phyloP scores from a whole-genome alignment of 2,797 vertebrate species.

The Percopsis omiscomaycus region DNA sequence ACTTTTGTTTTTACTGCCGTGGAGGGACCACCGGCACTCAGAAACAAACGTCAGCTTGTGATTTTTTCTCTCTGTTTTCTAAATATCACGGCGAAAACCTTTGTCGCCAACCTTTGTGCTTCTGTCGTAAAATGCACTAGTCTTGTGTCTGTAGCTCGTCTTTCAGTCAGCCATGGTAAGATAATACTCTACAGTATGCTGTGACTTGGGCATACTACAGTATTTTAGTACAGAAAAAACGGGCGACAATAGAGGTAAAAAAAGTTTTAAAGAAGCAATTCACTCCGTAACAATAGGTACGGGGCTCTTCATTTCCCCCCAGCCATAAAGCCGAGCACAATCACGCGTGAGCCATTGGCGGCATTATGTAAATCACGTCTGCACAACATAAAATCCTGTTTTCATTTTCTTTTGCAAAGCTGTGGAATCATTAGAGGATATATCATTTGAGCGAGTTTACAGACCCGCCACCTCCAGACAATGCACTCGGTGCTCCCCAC shows the following conservation, averaged over 20 bases:
- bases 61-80: constrained; percentile 1
- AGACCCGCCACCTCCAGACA: constrained; percentile 56
- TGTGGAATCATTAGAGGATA: constrained; percentile 74
- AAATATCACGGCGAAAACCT: constrained; percentile 16
- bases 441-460: constrained; percentile 72
- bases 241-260: constrained; percentile 58
- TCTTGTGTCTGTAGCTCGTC: constrained; percentile 23
- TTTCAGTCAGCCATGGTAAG: constrained; percentile 38
- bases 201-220: constrained; percentile 19
- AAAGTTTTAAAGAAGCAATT: constrained; percentile 75
- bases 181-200: constrained; percentile 33
- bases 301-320: constrained; percentile 68
- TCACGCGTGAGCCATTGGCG: constrained; percentile 71
- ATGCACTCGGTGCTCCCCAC: constrained; percentile 79
- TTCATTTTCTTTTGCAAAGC: constrained; percentile 79
- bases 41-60: constrained; percentile 11
- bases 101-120: constrained; percentile 22
- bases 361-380: constrained; percentile 76
- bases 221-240: constrained; percentile 36
- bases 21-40: constrained; percentile 31
- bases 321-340: constrained; percentile 75
- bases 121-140: constrained; percentile 8
- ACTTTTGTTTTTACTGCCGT: constrained; percentile 38
- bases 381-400: constrained; percentile 75
- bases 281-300: constrained; percentile 59